Base-by-base conservation (phyloP, 1,140 invertebrate species). In the Brachionus calyciflorus region DNA sequence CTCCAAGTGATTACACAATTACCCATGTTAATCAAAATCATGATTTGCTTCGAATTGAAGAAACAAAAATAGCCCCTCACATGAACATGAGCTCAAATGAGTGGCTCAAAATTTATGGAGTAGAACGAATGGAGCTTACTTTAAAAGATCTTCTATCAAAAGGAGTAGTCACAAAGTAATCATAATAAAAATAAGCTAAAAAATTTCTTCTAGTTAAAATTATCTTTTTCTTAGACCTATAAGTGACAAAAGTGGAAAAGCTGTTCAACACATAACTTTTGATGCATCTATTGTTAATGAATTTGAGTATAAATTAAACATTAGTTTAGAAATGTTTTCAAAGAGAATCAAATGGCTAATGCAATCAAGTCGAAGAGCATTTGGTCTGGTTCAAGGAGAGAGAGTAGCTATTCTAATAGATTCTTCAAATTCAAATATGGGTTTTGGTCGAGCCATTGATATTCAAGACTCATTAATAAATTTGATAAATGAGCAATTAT, bases 331-430 rank as follows among this genome's bases (percentile, higher is more conserved):
- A 79, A 79, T 79, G 24, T 84, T 81, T 77, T 84, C 83, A 26
- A 83, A 84, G 26, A 80, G 84, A 78, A 84, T 85, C 53, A 84
- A 84, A 49, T 85, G 82, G 82, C 76, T 84, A 14, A 78, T 85
- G 46, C 80, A 84, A 73, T 83, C 83, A 44, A 85, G 84, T 80
- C 82, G 81, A 80, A 81, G 81, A 80, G 82, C 84, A 79, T 86
- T 86, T 82, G 84, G 84, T 9, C 78, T 84, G 75, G 57, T 84
- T 7, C 81, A 81, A 68, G 84, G 83, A 5, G 79, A 81, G 10
- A 80, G 78, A 63, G 78, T 85, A 7, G 83, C 80, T 41, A 77
- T 85, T 9, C 77, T 82, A 53, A 78, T 85, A 24, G 84, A 86
- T 76, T 79, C 78, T 28, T 85, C 84, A 17, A 82, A 84, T 81